Conservation (phyloP, 2,797 vertebrate genomes). For the Danio kyathit region DNA sequence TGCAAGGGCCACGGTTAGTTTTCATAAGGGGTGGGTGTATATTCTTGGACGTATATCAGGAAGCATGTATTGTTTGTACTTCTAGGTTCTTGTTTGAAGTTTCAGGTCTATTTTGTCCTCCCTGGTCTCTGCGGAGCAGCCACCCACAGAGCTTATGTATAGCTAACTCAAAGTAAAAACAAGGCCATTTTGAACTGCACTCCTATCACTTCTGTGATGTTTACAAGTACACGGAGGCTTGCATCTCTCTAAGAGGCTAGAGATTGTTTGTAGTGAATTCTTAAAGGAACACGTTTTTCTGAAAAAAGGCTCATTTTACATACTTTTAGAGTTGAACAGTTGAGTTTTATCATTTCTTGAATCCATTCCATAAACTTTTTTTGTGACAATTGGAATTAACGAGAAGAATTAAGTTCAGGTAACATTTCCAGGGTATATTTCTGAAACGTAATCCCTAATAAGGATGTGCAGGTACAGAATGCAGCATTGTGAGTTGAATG, state of each 20-base stretch:
- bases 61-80: slow-evolving; percentile 39
- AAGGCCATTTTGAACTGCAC: slow-evolving; percentile 12
- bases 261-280: background rate
- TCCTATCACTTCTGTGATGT: background rate
- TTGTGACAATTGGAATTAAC: too few species aligned
- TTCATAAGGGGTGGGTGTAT: slow-evolving; percentile 19
- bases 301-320: too few species aligned
- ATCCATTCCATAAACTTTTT: too few species aligned
- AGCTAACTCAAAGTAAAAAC: slow-evolving; percentile 12
- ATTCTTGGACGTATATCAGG: slow-evolving; percentile 32
- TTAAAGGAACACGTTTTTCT: too few species aligned
- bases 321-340: too few species aligned
- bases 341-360: too few species aligned
- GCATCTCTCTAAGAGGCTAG: background rate
- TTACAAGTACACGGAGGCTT: background rate
- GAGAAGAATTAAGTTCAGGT: too few species aligned
- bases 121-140: slow-evolving; percentile 31
- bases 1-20: background rate
- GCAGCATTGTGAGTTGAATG: slow-evolving; percentile 18
- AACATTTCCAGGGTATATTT: too few species aligned
- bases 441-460: background rate
- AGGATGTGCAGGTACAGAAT: background rate
- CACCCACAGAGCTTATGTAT: slow-evolving; percentile 44
- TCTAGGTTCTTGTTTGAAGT: slow-evolving; percentile 36
- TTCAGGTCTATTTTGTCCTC: slow-evolving; percentile 37